Evolutionary conservation across 2,113 vertebrate species (phyloP), one percentile per base, ranked within the genome.

Genomic region (Etheostoma spectabile): DNA sequence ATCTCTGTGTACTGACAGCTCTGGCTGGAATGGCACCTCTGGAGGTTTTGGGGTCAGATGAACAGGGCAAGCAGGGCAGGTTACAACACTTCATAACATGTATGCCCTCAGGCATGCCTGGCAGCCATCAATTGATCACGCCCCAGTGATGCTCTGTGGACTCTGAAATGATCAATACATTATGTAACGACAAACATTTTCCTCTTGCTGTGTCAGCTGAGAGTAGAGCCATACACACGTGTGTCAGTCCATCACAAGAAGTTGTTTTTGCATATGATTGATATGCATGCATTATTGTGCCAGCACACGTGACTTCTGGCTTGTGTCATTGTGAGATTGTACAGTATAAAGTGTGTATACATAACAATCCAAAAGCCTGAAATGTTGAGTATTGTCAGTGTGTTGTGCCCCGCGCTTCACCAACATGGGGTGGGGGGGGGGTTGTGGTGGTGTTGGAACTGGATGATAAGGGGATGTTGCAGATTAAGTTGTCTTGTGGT

Each of bases 31-130:
- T 79, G 78, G 82, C 83, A 86, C 78, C 72, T 80, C 80, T 77
- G 72, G 42, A 60, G 74, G 69, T 62, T 73, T 60, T 70, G 0
- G 78, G 79, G 75, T 86, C 80, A 84, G 56, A 82, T 10, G 77
- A 70, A 16, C 65, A 67, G 51, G 76, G 77, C 77, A 74, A 61
- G 73, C 56, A 30, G 77, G 85, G 75, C 88, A 90, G 53, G 86
- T 73, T 82, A 46, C 68, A 90, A 80, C 35, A 82, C 72, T 83
- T 91, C 63, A 75, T 93, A 89, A 89, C 88, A 88, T 75, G 79
- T 42, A 14, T 79, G 73, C 84, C 74, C 67, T 48, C 18, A 18
- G 84, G 68, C 79, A 61, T 62, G 74, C 30, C 30, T 79, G 84
- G 68, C 71, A 78, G 70, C 35, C n/a, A 67, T 38, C 59, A n/a